phyloP scores from a whole-genome alignment of 2,113 vertebrate species.

The Dinomys branickii region DNA sequence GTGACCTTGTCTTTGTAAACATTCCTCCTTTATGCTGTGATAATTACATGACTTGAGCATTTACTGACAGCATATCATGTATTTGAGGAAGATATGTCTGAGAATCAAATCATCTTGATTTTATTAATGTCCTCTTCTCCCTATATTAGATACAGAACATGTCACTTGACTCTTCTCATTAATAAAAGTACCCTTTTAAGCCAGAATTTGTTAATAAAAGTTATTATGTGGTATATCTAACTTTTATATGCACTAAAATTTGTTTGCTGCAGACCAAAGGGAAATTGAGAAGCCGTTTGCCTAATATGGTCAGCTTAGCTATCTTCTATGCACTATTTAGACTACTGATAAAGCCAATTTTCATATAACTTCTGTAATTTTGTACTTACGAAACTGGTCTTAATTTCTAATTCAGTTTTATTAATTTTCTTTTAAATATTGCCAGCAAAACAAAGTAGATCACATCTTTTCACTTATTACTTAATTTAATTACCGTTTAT shows the following conservation, averaged over 20 bases:
- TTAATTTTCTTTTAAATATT: conserved; percentile 18
- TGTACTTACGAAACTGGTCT: neutral
- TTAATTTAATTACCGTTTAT: neutral
- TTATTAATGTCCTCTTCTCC: conserved; percentile 28
- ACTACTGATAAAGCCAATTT: neutral
- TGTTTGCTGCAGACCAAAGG: neutral
- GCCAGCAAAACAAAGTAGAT: neutral
- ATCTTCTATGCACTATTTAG: neutral
- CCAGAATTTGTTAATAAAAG: conserved; percentile 11
- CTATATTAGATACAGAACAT: neutral
- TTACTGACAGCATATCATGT: conserved; percentile 35
- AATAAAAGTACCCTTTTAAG: neutral
- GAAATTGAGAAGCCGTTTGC: neutral
- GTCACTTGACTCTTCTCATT: conserved; percentile 12
- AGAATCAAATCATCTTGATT: conserved; percentile 41
- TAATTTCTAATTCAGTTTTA: conserved; percentile 58
- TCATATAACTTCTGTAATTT: neutral
- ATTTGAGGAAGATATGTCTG: neutral
- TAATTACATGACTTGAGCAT: conserved; percentile 53
- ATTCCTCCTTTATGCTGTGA: conserved; percentile 55
- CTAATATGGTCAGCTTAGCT: neutral
- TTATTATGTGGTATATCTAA: neutral
- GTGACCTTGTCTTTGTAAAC: conserved; percentile 56
- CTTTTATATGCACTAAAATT: neutral
- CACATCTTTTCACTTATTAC: neutral